Percentiles rank a stretch among this genome's conserved stretches.
Evolutionary conservation across 2,797 vertebrate species (phyloP).

Genomic region (Labeo calbasu): DNA sequence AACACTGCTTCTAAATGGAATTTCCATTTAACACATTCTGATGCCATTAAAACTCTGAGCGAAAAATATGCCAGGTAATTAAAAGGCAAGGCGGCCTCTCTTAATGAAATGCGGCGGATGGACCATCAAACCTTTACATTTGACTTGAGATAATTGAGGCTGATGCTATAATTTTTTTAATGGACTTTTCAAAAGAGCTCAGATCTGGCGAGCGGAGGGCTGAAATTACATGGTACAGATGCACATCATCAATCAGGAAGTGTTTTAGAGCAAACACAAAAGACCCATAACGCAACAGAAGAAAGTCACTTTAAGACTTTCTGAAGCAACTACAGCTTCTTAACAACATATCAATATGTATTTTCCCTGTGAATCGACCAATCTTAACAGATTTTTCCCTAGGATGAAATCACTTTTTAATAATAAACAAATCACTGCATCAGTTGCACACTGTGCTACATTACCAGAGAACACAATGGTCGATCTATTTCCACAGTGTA

Average conservation of each 20-base stretch:
- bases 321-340: background rate
- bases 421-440: background rate
- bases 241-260: background rate
- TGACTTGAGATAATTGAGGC: conserved; percentile 45
- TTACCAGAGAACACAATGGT: background rate
- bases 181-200: conserved; percentile 37
- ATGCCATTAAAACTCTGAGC: conserved; percentile 28
- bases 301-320: background rate
- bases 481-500: background rate
- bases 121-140: conserved; percentile 34
- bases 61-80: conserved; percentile 30
- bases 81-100: conserved; percentile 5
- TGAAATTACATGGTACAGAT: conserved; percentile 9
- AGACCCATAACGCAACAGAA: background rate
- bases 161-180: conserved; percentile 28
- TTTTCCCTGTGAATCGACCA: background rate
- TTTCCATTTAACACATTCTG: conserved; percentile 34
- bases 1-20: conserved; percentile 8
- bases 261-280: conserved; percentile 11
- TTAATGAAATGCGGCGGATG: conserved; percentile 25
- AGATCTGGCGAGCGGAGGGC: conserved; percentile 26
- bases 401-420: background rate
- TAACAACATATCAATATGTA: background rate
- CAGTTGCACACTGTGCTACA: background rate
- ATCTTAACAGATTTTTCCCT: background rate